phyloP scores from a whole-genome alignment of 2,797 vertebrate genomes.

The Oreochromis grahami region DNA sequence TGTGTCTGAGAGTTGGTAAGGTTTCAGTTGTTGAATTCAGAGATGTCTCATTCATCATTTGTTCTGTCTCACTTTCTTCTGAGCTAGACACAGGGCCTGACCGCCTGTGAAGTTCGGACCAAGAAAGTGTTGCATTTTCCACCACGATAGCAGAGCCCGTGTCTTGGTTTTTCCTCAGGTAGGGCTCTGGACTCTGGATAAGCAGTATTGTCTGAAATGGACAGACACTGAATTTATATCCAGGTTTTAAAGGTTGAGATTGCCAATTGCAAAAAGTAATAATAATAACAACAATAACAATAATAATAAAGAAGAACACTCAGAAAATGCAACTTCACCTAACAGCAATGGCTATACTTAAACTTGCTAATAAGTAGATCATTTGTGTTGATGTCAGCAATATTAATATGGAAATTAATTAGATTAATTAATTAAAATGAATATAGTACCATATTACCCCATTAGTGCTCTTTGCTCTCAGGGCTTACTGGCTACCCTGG shows the following conservation, averaged over 20 bases:
- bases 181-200: constrained; percentile 75
- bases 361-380: too few relatives aligned
- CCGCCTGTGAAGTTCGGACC: constrained; percentile 46
- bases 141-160: constrained; percentile 69
- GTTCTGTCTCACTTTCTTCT: not conserved
- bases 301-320: too few relatives aligned
- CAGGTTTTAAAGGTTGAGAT: not conserved
- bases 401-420: too few relatives aligned
- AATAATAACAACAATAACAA: too few relatives aligned
- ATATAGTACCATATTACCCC: too few relatives aligned
- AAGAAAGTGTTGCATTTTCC: constrained; percentile 78
- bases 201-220: constrained; percentile 77
- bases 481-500: too few relatives aligned
- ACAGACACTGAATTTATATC: not conserved
- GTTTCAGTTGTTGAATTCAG: not conserved
- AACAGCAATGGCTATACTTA: too few relatives aligned
- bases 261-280: not conserved
- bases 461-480: too few relatives aligned
- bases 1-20: constrained; percentile 60
- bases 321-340: too few relatives aligned
- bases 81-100: not conserved
- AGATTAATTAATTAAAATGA: too few relatives aligned
- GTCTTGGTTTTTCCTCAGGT: constrained; percentile 66
- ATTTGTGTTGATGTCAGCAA: too few relatives aligned
- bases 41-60: not conserved